Evolutionary conservation across 2,888 invertebrate species (phyloP).

Genomic region (Argyra leucocephala): DNA sequence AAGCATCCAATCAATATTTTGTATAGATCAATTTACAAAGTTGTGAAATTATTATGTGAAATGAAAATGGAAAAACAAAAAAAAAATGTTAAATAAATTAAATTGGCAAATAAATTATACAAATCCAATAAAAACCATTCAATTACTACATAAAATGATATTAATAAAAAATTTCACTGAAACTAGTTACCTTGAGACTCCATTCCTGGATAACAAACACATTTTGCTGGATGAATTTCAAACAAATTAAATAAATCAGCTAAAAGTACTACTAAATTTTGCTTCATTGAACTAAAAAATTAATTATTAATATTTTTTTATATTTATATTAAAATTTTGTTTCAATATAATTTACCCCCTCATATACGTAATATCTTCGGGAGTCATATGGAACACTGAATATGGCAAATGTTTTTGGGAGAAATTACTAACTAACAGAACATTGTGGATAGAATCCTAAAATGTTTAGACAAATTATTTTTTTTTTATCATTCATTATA

Average conservation of each 20-base stretch:
- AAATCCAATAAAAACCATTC: slow-evolving; percentile 8
- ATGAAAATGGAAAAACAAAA: slow-evolving; percentile 8
- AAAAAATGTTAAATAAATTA: slow-evolving; percentile 6
- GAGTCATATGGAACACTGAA: slow-evolving; percentile 84
- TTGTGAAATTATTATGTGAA: slow-evolving; percentile 8
- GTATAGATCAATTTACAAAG: background rate
- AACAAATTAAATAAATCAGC: slow-evolving; percentile 89
- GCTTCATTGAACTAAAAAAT: slow-evolving; percentile 71
- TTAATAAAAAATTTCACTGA: too few relatives aligned
- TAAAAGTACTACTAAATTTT: slow-evolving; percentile 81
- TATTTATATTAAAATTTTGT: slow-evolving; percentile 4
- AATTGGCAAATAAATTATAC: slow-evolving; percentile 14
- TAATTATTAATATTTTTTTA: slow-evolving; percentile 8
- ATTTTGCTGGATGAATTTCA: slow-evolving; percentile 85
- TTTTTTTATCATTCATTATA: background rate
- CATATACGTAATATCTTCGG: slow-evolving; percentile 93
- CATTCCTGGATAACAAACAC: slow-evolving; percentile 73
- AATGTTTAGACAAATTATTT: background rate
- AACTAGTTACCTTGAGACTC: slow-evolving; percentile 43
- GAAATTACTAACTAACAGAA: slow-evolving; percentile 78
- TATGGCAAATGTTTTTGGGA: slow-evolving; percentile 75
- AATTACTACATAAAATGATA: too few relatives aligned
- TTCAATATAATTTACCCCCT: slow-evolving; percentile 53
- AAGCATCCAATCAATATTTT: background rate
- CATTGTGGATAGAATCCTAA: slow-evolving; percentile 81